Conservation (phyloP, 92 coral and sea anemone genomes). For the Pocillopora meandrina region DNA sequence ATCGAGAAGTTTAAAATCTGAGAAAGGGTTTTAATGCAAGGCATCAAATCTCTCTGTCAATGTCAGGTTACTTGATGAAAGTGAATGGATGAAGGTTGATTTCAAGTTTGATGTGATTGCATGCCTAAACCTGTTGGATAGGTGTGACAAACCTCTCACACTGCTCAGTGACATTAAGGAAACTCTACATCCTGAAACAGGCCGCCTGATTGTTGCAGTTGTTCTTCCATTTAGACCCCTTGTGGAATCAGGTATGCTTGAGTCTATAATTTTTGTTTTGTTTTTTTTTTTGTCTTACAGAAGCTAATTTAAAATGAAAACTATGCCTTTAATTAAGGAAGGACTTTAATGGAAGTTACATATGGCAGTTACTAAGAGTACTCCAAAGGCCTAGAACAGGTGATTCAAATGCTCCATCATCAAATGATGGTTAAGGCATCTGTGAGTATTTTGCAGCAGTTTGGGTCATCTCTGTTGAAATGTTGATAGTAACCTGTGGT, state of each 20-base stretch:
- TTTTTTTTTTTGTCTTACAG: neutral
- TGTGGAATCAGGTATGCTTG: slow-evolving; percentile 89
- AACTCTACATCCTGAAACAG: slow-evolving; percentile 70
- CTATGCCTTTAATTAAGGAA: too few species aligned
- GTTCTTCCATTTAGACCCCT: slow-evolving; percentile 90
- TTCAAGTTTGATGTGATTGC: slow-evolving; percentile 87
- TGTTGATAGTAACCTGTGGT: too few species aligned
- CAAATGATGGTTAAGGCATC: too few species aligned
- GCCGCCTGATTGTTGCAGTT: slow-evolving; percentile 81
- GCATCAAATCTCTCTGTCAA: neutral
- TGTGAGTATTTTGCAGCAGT: too few species aligned
- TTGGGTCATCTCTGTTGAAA: too few species aligned
- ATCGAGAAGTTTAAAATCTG: neutral
- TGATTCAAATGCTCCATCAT: too few species aligned
- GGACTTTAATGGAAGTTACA: too few species aligned
- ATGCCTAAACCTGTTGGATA: slow-evolving; percentile 89
- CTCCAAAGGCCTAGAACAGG: too few species aligned
- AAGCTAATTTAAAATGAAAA: too few species aligned
- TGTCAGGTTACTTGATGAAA: slow-evolving; percentile 74
- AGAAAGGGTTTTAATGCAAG: too few species aligned
- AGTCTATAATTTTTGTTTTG: neutral
- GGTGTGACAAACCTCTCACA: slow-evolving; percentile 94
- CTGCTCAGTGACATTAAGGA: slow-evolving; percentile 63
- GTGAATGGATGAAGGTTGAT: slow-evolving; percentile 66
- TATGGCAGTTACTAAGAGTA: too few species aligned